Conservation (phyloP, 2,113 vertebrate genomes). For the Mohoua ochrocephala region DNA sequence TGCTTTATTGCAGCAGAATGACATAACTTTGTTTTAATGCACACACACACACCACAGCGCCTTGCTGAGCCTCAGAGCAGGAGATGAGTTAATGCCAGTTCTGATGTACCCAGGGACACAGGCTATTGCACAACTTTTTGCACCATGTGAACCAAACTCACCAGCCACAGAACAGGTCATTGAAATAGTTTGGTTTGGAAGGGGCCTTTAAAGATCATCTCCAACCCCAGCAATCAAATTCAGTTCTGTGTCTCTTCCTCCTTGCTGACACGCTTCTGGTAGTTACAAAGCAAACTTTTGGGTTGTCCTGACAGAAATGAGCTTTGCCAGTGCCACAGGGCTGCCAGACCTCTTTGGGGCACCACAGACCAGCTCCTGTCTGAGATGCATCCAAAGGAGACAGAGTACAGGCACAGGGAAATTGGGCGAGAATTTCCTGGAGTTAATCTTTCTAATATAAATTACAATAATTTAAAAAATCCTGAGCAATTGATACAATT, state of each 20-base stretch:
- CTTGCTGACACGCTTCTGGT: background rate
- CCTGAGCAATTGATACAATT: background rate
- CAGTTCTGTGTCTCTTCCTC: background rate
- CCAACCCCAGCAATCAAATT: background rate
- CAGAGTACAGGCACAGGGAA: background rate
- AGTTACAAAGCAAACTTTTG: background rate
- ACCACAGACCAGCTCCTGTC: background rate
- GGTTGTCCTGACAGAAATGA: background rate
- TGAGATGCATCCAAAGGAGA: background rate
- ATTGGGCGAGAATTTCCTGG: background rate
- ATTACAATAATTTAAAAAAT: background rate
- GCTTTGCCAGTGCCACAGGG: background rate
- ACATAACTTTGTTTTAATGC: background rate
- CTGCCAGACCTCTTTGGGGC: background rate
- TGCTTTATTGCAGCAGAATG: background rate
- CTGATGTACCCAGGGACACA: background rate
- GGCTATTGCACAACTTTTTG: background rate
- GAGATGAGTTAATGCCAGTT: background rate
- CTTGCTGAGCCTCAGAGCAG: background rate
- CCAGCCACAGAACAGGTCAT: background rate
- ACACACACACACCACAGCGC: background rate
- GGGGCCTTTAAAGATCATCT: background rate
- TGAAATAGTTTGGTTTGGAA: background rate
- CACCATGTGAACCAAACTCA: background rate
- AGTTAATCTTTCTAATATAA: background rate